Evolutionary conservation across 1,140 invertebrate species (phyloP), one percentile per base, ranked within the genome.

Genomic region (Aphaenogaster ashmeadi): DNA sequence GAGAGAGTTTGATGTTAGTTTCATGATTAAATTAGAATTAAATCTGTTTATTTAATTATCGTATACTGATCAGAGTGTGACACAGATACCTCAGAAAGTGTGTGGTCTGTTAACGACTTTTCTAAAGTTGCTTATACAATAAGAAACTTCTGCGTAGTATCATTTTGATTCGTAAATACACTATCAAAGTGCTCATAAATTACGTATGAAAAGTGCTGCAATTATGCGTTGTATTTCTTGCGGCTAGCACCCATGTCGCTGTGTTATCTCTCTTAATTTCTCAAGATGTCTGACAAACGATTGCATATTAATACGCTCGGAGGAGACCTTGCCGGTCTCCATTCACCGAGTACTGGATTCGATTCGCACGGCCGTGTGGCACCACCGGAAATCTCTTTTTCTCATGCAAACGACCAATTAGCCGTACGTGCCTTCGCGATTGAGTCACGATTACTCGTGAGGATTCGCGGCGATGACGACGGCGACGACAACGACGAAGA

Each of bases 401-500:
- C 88, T 91, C 90, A 91, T 91, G 90, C 88, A 91, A 91, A 91
- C 90, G 90, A 89, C 90, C 90, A 92, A 93, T 93, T 92, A 93
- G 88, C 58, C 67, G 89, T 91, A 92, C 90, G 91, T 93, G 87
- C 90, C 90, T 91, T 90, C 77, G 88, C 88, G 91, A 93, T 92
- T 92, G 92, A 93, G 92, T 93, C 92, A 93, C 88, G 91, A 92
- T 92, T 81, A 81, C 44, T 60, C 56, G 71, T 62, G 67, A 56
- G 84, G 64, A 84, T 13, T 54, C 52, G 27, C 27, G 58, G 15
- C 18, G 54, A 41, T 18, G 47, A 15, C 54, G 41, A 56, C 21
- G 47, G 54, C 60, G 50, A 11, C 54, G 60, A 56, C 50, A 54
- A 77, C n/a, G 66, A 81, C 47, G 54, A 81, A 33, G 81, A 77